These are phyloP conservation scores for Ochropleura leucogaster DNA, from an alignment of 2,888 invertebrate genomes.

Conservation along the genomic window DNA sequence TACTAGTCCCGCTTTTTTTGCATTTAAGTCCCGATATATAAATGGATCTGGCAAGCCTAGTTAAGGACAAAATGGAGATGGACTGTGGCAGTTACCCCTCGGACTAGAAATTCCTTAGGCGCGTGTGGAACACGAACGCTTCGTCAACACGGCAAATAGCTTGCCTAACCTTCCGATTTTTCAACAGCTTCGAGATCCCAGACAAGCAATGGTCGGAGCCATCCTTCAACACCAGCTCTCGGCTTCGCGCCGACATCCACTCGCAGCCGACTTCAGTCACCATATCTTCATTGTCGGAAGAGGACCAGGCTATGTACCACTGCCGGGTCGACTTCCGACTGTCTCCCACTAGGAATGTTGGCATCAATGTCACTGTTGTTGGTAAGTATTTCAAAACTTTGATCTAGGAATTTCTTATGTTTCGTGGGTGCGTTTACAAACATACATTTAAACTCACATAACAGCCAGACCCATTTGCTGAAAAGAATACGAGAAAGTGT, in stretches of 20 bases:
- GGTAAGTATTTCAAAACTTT: constrained; percentile 73
- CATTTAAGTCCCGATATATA: too few species aligned
- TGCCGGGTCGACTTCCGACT: constrained; percentile 91
- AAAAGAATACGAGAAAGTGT: too few species aligned
- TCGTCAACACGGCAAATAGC: too few species aligned
- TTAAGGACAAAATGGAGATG: too few species aligned
- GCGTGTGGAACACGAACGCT: too few species aligned
- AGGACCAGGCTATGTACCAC: constrained; percentile 89
- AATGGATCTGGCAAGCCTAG: too few species aligned
- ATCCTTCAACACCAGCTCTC: constrained; percentile 78
- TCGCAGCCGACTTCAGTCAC: constrained; percentile 79
- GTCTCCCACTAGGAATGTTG: constrained; percentile 90
- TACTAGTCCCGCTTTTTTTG: too few species aligned
- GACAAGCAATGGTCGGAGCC: constrained; percentile 84
- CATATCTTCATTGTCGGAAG: constrained; percentile 78
- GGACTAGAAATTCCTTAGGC: too few species aligned
- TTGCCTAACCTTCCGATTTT: not conserved
- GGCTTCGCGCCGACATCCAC: constrained; percentile 77
- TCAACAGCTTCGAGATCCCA: constrained; percentile 84
- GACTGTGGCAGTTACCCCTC: too few species aligned
- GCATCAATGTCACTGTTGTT: constrained; percentile 90
- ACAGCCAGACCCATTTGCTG: too few species aligned
- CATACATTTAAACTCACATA: too few species aligned
- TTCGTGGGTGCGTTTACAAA: too few species aligned
- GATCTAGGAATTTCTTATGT: not conserved